phyloP scores from a whole-genome alignment of 53 echinoderm and acorn worm genomes.

The Astropecten irregularis region DNA sequence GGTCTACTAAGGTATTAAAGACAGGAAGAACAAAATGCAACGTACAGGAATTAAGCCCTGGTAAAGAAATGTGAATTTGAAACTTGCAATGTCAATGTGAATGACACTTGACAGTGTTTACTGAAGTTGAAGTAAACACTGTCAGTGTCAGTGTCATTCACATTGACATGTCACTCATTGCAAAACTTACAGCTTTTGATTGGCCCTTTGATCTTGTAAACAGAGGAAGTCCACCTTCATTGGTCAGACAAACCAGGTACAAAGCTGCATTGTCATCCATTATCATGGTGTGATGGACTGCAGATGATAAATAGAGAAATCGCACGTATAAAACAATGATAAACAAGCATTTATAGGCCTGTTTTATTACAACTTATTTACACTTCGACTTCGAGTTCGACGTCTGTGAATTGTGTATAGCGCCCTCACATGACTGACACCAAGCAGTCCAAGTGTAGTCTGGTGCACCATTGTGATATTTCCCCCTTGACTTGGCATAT shows the following conservation, averaged over 20 bases:
- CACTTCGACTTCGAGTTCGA: too few species aligned
- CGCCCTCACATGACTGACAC: neutral
- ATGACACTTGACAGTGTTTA: too few species aligned
- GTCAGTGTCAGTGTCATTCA: neutral
- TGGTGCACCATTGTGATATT: too few species aligned
- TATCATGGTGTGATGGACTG: conserved; percentile 24
- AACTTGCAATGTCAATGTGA: neutral
- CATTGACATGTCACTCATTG: neutral
- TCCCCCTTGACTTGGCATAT: too few species aligned
- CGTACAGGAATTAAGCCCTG: too few species aligned
- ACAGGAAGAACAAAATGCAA: too few species aligned
- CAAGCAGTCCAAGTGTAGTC: too few species aligned
- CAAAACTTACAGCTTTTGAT: conserved; percentile 71
- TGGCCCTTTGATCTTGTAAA: conserved; percentile 88
- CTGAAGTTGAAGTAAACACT: too few species aligned
- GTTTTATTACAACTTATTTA: too few species aligned
- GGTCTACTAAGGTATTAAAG: too few species aligned
- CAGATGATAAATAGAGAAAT: neutral
- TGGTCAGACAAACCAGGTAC: conserved; percentile 90
- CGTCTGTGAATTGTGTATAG: neutral
- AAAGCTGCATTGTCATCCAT: conserved; percentile 62
- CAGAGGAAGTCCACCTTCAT: conserved; percentile 93
- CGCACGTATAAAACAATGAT: too few species aligned
- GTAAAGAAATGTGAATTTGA: neutral
- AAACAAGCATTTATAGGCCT: too few species aligned